A percentile compares a stretch with the other conserved stretches of the same genome.
Conservation (phyloP, 2,113 vertebrate genomes). For the Gorsachius goisagi region DNA sequence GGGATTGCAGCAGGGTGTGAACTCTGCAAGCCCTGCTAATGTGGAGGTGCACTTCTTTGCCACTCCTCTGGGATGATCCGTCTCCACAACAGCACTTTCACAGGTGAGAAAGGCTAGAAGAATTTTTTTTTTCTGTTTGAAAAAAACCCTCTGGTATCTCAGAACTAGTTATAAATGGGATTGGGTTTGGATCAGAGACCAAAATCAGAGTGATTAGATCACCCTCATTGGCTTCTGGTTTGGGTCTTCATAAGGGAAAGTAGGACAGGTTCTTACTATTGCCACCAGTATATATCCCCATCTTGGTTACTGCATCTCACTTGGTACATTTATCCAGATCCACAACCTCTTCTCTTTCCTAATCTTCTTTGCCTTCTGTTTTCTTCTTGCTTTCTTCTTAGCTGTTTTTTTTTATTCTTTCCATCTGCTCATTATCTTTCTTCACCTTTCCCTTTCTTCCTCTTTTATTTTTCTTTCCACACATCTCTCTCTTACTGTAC, state of each 20-base stretch:
- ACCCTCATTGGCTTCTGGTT: background rate
- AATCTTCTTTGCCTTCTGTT: background rate
- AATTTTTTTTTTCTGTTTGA: background rate
- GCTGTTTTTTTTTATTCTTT: background rate
- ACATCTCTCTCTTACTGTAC: background rate
- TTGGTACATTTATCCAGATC: background rate
- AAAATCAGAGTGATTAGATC: background rate
- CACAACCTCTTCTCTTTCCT: background rate
- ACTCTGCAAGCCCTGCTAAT: background rate
- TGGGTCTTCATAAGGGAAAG: background rate
- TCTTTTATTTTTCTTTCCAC: background rate
- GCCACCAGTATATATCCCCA: background rate
- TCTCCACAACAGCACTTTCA: background rate
- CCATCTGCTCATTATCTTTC: background rate
- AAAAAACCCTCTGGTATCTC: background rate
- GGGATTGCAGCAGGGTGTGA: background rate
- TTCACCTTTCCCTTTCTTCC: background rate
- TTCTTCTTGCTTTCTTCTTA: background rate
- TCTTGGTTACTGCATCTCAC: background rate
- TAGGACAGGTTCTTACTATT: background rate
- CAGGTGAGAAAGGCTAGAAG: background rate
- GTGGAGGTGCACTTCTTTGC: background rate
- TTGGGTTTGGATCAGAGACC: background rate
- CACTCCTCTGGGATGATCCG: background rate
- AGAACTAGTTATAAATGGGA: background rate